Evolutionary conservation across 2,888 invertebrate genomes (phyloP).

Genomic region (Drepana falcataria): DNA sequence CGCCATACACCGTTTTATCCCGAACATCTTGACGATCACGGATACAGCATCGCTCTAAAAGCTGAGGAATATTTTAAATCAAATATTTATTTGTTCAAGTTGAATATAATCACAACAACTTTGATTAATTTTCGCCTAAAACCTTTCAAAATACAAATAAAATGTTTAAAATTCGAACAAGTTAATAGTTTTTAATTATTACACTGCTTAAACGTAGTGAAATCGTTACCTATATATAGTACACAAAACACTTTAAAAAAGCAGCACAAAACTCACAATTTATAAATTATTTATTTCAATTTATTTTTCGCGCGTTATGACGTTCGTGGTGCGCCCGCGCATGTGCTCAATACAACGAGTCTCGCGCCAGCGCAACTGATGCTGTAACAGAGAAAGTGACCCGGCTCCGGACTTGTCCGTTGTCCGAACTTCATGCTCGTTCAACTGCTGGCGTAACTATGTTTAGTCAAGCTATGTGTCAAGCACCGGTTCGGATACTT

Average conservation of each 20-base stretch:
- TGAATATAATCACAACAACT: too few species aligned
- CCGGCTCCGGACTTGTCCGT: constrained; percentile 40
- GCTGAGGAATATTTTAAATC: too few species aligned
- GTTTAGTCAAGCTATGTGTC: neutral
- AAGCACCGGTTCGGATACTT: neutral
- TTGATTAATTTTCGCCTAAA: too few species aligned
- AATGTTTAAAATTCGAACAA: too few species aligned
- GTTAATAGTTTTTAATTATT: too few species aligned
- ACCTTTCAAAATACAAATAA: too few species aligned
- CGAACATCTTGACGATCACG: constrained; percentile 51
- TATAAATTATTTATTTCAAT: constrained; percentile 13
- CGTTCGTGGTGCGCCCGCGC: constrained; percentile 37
- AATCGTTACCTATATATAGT: too few species aligned
- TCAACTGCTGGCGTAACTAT: constrained; percentile 7
- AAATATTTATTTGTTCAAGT: too few species aligned
- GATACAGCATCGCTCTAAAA: constrained; percentile 24
- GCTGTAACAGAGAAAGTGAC: constrained; percentile 73
- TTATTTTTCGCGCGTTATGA: constrained; percentile 26
- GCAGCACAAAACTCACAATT: neutral
- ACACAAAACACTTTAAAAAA: neutral
- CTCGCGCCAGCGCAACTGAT: constrained; percentile 47
- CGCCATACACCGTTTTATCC: constrained; percentile 52
- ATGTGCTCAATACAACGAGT: constrained; percentile 46
- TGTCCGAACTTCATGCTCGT: constrained; percentile 16
- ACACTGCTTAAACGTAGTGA: too few species aligned